Base-by-base conservation (phyloP, 2,888 invertebrate species). In the Endomychus coccineus region DNA sequence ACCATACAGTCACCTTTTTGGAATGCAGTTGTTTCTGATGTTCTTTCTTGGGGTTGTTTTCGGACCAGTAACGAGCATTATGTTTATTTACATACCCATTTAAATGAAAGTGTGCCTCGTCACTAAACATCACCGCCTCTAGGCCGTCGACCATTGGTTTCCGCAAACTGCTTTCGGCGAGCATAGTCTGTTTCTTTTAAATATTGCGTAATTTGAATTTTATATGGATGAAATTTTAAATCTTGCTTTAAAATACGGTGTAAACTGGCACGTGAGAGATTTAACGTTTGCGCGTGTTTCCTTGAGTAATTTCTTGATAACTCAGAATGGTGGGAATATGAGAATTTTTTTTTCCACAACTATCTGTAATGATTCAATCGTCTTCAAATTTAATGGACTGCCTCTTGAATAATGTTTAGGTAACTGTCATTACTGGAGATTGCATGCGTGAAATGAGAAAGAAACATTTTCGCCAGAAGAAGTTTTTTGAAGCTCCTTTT, bases 161-260 rank as follows among this genome's bases (percentile, higher is more conserved):
- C 21, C 6, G 6, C 6, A 19, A 19, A 19, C 6, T 19, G 6
- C n/a, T 19, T 19, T 19, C 21, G 6, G 6, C 6, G 6, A 7
- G 6, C 21, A n/a, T 19, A 19, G 21, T 19, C 21, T 7, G 21
- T 19, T 7, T 6, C 6, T n/a, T 19, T 19, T 19, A 19, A 19
- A 19, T 7, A 19, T 19, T 19, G 21, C 21, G n/a, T n/a, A 19
- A 19, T n/a, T n/a, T 19, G 21, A 19, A 19, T 19, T 19, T 19
- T 19, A 19, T 7, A 19, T n/a, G 21, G 21, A 19, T 19, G n/a
- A n/a, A 19, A 19, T 6, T 19, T 6, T 19, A 19, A 19, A 19
- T 19, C 21, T 19, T 19, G 6, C 21, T 19, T 19, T 19, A 19
- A 19, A 19, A 19, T 6, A 6, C 21, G 6, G 6, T 19, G 21